These are phyloP conservation scores for Hydrotaea cyrtoneurina DNA, from an alignment of 2,888 invertebrate species.

Conservation along the genomic window DNA sequence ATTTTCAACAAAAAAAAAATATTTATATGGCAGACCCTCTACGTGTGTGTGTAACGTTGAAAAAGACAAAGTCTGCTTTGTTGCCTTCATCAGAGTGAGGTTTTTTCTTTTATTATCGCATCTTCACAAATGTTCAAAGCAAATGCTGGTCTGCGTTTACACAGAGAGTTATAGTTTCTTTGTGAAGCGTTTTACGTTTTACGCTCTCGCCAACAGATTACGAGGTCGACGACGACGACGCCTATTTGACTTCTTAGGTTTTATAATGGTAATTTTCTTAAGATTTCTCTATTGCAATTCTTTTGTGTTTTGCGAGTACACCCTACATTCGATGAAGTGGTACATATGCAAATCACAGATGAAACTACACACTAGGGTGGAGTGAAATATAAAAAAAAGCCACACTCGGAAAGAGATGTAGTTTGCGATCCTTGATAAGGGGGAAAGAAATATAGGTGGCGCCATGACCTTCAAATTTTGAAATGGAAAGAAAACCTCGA, in stretches of 20 bases:
- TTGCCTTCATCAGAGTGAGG: not conserved
- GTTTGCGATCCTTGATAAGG: no score
- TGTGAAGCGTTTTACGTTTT: not conserved
- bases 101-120: not conserved
- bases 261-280: slow-evolving; percentile 35
- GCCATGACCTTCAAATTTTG: no score
- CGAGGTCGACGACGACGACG: not conserved
- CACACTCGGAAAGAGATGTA: no score
- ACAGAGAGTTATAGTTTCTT: slow-evolving; percentile 1
- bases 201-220: not conserved
- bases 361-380: no score
- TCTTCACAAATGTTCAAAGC: slow-evolving; percentile 19
- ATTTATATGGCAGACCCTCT: no score
- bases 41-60: slow-evolving; percentile 15
- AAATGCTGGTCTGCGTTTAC: slow-evolving; percentile 11
- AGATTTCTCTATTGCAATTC: slow-evolving; percentile 18
- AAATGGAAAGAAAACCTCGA: no score
- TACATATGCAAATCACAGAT: no score
- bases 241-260: slow-evolving; percentile 24
- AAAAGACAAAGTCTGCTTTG: slow-evolving; percentile 37
- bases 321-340: not conserved
- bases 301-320: not conserved
- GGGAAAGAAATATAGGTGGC: no score
- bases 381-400: no score
- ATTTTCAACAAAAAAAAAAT: no score